Percentiles rank a stretch among this genome's conserved stretches.
These are phyloP conservation scores for Atrichornis clamosus DNA, from an alignment of 2,113 vertebrate genomes.

Conservation along the genomic window DNA sequence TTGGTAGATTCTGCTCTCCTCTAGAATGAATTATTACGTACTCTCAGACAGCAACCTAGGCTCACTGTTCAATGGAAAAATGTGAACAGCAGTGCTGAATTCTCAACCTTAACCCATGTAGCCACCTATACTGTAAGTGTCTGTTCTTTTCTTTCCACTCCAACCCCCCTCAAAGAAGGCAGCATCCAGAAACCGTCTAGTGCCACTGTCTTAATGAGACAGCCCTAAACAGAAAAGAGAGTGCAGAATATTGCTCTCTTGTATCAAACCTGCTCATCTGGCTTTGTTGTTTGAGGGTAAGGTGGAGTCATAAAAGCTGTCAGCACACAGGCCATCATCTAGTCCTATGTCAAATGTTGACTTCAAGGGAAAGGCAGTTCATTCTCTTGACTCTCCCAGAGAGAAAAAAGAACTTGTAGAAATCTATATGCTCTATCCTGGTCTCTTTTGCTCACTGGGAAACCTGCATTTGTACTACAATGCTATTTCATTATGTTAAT, in stretches of 20 bases:
- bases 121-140: not conserved
- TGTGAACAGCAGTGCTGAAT: not conserved
- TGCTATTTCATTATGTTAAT: not conserved
- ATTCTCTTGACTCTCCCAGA: not conserved
- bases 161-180: not conserved
- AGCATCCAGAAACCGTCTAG: not conserved
- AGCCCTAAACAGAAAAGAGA: not conserved
- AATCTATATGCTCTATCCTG: not conserved
- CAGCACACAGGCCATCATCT: not conserved
- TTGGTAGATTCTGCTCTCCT: conserved; percentile 66
- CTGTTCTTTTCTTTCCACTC: not conserved
- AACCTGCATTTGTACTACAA: not conserved
- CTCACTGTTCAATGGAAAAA: not conserved
- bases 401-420: not conserved
- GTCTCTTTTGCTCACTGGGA: not conserved
- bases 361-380: not conserved
- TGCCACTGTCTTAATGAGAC: not conserved
- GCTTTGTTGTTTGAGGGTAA: not conserved
- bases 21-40: not conserved
- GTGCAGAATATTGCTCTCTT: not conserved
- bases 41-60: not conserved
- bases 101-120: not conserved
- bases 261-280: not conserved
- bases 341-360: not conserved
- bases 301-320: not conserved